Evolutionary conservation across 2,888 invertebrate genomes (phyloP), one percentile per base, ranked within the genome.

Genomic region (Euspilapteryx auroguttella): DNA sequence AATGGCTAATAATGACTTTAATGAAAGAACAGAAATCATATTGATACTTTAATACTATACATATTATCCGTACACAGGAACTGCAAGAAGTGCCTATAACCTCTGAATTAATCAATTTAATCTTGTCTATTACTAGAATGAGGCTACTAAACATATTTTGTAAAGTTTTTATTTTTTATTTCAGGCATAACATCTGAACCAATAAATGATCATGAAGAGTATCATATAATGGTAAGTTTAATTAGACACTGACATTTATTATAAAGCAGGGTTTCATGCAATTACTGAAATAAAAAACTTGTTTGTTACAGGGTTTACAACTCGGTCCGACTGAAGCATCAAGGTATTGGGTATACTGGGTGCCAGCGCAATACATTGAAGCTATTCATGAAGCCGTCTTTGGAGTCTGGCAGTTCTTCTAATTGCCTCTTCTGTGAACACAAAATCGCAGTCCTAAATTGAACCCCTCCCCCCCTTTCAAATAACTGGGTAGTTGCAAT

Each of bases 281-380:
- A n/a, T n/a, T n/a, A n/a, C n/a, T n/a, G n/a, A n/a, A n/a, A n/a
- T n/a, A n/a, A n/a, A n/a, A n/a, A n/a, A n/a, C n/a, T n/a, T n/a
- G n/a, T n/a, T n/a, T n/a, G n/a, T n/a, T n/a, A n/a, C 64, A 92
- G 89, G 93, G 87, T 31, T 79, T 94, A 34, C 94, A 94, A 65
- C 68, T 94, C 40, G 94, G 94, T 10, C 87, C 94, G 6, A 94
- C 94, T 27, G 94, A 94, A 64, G 92, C 92, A 3, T 93, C 93
- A 15, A 76, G 91, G 39, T 92, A 92, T 63, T 94, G 92, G 91
- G 83, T 94, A 34, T 94, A 94, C 66, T 94, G 94, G 94, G 92
- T 94, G 25, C 94, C 94, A 7, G 90, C 91, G 27, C 89, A 90
- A 52, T 94, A 90, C 55, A 82, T 92, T 29, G 88, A 90, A 50